Base-by-base conservation (phyloP, 2,888 invertebrate species). In the Glyphotaelius pellucidus region DNA sequence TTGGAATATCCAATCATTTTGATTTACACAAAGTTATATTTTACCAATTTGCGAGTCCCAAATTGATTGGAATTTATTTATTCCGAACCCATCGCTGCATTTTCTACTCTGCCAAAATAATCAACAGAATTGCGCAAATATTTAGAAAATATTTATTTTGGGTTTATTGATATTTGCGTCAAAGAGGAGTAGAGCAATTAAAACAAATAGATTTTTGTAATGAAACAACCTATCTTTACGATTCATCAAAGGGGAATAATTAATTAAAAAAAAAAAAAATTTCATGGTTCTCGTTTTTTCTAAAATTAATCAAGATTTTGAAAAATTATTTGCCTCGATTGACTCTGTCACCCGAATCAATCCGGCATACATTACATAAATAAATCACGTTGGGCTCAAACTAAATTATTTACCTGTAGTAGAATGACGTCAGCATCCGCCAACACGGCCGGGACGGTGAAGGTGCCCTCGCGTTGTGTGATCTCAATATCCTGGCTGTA, bases 401-500 rank as follows among this genome's bases (percentile, higher is more conserved):
- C 11, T 0, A 11, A 42, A 38, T 38, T 25, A 79, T 91, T 95
- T 94, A 97, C 97, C 96, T 97, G 97, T 67, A 97, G 95, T 92
- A 97, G 97, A 93, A 97, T 96, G 93, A 96, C 96, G 35, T 97
- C 97, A 93, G 97, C 97, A 94, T 97, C 97, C 3, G 97, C 97
- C 95, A 97, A 95, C 38, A 97, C 97, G 86, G 97, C 97, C 0
- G 97, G 97, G 0, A 97, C 97, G n/a, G 97, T 96, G 94, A 97
- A 97, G 35, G 95, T 95, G 9, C 97, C 97, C 94, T 97, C 97
- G 0, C 97, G 97, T 5, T 97, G 97, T 0, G 97, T 96, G 95
- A 97, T 97, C 94, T 97, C 97, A 90, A 97, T 97, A 93, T 97
- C 97, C 94, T 97, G 97, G 93, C 97, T 97, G 95, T 97, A 97